phyloP scores from a whole-genome alignment of 2,888 invertebrate species.

The Folsomia candida region DNA sequence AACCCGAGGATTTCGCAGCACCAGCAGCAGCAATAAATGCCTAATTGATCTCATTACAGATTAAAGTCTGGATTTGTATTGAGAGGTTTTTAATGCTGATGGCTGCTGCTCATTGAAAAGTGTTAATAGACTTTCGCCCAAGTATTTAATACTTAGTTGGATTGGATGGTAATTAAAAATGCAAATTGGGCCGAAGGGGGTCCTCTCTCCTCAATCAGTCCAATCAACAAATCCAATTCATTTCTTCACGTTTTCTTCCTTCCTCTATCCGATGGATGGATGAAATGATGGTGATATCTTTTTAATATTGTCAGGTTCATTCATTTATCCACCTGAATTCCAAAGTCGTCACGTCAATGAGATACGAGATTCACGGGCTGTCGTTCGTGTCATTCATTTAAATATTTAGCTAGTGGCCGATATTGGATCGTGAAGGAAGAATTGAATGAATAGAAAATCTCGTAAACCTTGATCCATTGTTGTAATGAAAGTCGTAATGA shows the following conservation, averaged over 20 bases:
- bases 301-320: too few relatives aligned
- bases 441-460: background rate
- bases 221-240: background rate
- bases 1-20: background rate
- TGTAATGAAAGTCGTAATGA: background rate
- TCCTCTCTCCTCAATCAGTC: background rate
- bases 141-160: too few relatives aligned
- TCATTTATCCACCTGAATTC: background rate
- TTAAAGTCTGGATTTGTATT: background rate
- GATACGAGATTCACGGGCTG: background rate
- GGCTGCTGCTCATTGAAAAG: background rate
- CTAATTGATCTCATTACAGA: background rate
- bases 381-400: background rate
- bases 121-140: background rate
- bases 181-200: conserved; percentile 50
- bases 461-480: background rate
- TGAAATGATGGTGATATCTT: background rate
- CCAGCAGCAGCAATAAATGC: background rate
- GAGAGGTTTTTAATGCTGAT: background rate
- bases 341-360: background rate
- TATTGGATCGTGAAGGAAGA: background rate
- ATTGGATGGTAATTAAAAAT: conserved; percentile 51
- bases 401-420: too few relatives aligned
- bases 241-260: background rate
- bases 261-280: background rate